phyloP scores from a whole-genome alignment of 92 coral and sea anemone genomes.

The Zoanthus solanderi region DNA sequence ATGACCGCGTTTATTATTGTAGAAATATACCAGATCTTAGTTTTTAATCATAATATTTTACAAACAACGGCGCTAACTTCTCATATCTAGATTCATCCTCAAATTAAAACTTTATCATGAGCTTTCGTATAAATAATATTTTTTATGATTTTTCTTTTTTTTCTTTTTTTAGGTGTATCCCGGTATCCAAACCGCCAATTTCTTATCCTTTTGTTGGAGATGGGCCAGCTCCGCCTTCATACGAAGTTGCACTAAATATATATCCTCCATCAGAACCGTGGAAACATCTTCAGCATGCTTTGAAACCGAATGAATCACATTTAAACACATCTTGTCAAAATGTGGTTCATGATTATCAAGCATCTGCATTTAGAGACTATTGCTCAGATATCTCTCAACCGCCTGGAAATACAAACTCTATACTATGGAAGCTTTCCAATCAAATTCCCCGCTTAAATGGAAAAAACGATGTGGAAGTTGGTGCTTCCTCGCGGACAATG shows the following conservation, averaged over 20 bases:
- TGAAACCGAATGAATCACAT: neutral
- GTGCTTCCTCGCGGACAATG: neutral
- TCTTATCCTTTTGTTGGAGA: neutral
- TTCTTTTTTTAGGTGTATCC: constrained; percentile 1
- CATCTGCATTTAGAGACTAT: neutral
- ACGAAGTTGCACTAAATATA: constrained; percentile 32
- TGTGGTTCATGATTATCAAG: neutral
- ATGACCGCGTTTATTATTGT: no score
- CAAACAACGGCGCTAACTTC: no score
- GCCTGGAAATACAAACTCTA: neutral
- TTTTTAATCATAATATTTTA: no score
- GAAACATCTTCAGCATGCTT: constrained; percentile 33
- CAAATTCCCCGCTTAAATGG: neutral
- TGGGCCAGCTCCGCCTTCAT: constrained; percentile 14
- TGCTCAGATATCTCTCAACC: neutral
- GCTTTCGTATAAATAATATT: no score
- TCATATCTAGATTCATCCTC: no score
- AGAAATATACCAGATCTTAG: no score
- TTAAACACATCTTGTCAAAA: neutral
- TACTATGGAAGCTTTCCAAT: neutral
- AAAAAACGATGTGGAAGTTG: neutral
- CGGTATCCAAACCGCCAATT: neutral
- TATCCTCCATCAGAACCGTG: constrained; percentile 43
- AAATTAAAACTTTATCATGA: no score
- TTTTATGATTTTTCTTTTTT: neutral